Evolutionary conservation across 2,888 invertebrate genomes (phyloP).

Genomic region (Mesochorus sp.): DNA sequence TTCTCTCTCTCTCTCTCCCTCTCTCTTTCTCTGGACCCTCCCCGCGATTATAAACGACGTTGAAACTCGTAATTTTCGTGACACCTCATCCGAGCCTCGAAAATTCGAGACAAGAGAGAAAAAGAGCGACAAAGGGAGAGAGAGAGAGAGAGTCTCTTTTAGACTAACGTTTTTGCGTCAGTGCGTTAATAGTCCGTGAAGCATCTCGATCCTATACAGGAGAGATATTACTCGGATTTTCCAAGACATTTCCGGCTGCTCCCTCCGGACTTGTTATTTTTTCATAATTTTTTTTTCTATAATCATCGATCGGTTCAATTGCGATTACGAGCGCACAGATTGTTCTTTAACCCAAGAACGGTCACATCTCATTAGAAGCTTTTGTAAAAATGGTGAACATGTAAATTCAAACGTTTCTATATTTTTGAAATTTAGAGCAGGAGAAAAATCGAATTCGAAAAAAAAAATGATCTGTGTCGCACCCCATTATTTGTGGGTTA

Average conservation of each 20-base stretch:
- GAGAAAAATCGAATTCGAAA: no score
- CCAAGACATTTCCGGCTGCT: constrained; percentile 14
- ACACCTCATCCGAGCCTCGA: constrained; percentile 42
- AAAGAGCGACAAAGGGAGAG: constrained; percentile 1
- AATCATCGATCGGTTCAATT: no score
- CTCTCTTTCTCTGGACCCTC: constrained; percentile 42
- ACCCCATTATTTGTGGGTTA: no score
- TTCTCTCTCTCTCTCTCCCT: constrained; percentile 22
- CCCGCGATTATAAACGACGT: constrained; percentile 73
- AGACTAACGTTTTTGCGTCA: constrained; percentile 24
- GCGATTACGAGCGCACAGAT: no score
- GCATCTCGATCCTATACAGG: constrained; percentile 56
- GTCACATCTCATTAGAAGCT: no score
- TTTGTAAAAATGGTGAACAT: no score
- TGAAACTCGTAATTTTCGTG: constrained; percentile 73
- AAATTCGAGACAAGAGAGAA: constrained; percentile 47
- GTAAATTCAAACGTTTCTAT: no score
- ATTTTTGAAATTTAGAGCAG: no score
- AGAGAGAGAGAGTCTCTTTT: constrained; percentile 3
- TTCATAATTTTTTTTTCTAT: constrained; percentile 36
- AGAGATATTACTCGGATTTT: constrained; percentile 11
- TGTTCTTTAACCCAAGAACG: no score
- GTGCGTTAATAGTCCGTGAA: constrained; percentile 45
- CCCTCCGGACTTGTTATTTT: constrained; percentile 42
- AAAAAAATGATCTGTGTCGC: no score